Evolutionary conservation across 2,113 vertebrate species (phyloP), one percentile per base, ranked within the genome.

Genomic region (Pogona vitticeps): DNA sequence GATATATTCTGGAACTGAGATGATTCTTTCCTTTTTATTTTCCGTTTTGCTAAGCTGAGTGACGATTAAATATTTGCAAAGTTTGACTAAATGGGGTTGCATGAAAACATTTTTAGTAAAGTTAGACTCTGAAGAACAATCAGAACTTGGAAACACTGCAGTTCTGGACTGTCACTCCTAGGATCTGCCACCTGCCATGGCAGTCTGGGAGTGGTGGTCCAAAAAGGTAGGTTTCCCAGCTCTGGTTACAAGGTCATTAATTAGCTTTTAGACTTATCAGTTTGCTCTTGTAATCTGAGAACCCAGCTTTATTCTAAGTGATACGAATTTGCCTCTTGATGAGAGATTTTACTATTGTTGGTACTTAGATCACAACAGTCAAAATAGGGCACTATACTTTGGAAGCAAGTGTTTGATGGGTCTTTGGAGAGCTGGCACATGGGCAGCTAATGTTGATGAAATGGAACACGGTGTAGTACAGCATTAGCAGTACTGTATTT

Each of bases 61-160:
- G 1, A 10, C 33, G 33, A 67, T 9, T 83, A 56, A 65, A 42
- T 0, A 4, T 58, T 86, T 72, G 9, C 21, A 65, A 10, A 52
- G 28, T 68, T 36, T 12, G 0, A 2, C 18, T 21, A 7, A 31
- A 14, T 42, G 56, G 70, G 33, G 36, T 58, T 80, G 36, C 67
- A 17, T 75, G 65, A 0, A 12, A 38, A 36, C 1, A 0, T 63
- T 6, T 86, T 76, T 68, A 68, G 65, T 31, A 68, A 7, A 12
- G 65, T 28, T 68, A 68, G 6, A 12, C 65, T n/a, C 65, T 68
- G 65, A 68, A 68, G 65, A 67, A 31, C 65, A 68, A 31, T 52
- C 46, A 52, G 46, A 52, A 52, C 5, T 6, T 52, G 46, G 46
- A 52, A 52, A 52, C 10, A 52, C 46, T 52, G 5, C 46, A 52